Base-by-base conservation (phyloP, 2,888 invertebrate species). In the Lysandra bellargus region DNA sequence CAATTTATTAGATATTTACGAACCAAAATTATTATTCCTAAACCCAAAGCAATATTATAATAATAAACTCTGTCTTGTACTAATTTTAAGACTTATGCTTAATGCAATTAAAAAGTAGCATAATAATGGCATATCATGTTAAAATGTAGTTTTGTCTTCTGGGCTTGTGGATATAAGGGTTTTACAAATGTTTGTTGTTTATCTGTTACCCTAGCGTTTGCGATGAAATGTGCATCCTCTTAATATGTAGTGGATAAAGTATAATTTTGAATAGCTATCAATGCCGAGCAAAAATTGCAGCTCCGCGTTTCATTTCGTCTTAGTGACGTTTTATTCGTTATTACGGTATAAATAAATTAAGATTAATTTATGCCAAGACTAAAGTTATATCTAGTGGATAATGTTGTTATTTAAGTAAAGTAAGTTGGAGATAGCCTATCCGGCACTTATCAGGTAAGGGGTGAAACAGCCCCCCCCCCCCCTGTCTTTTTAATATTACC, bases 1-100 rank as follows among this genome's bases (percentile, higher is more conserved):
- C 23, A 61, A 69, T 69, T 69, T 69, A 69, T 69, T 69, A 69
- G 33, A 69, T 69, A 37, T 30, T 64, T 69, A 33, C 33, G 14
- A 69, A 69, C 69, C 69, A 69, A 69, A 23, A 33, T 37, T 17
- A 37, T 14, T 17, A 69, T 69, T 64, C 69, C 14, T 69, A 14
- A 69, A 33, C 4, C 5, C 69, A 6, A 69, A 69, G 69, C 69
- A 69, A 37, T 69, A 69, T 33, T 33, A 69, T 37, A 69, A 69
- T 33, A 33, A 9, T 64, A 33, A 64, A 64, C 14, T 69, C 5
- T 69, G 12, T 69, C 12, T 14, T 64, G 69, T 14, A 69, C 14
- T 69, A 69, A 69, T 69, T 33, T 64, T 64, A 64, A 64, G 23
- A 23, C 23, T 14, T 33, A 69, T 17, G 69, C 69, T 69, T 37